Percentiles rank a stretch among this genome's conserved stretches.
Evolutionary conservation across 2,113 vertebrate genomes (phyloP).

Genomic region (Cyprinus carpio): DNA sequence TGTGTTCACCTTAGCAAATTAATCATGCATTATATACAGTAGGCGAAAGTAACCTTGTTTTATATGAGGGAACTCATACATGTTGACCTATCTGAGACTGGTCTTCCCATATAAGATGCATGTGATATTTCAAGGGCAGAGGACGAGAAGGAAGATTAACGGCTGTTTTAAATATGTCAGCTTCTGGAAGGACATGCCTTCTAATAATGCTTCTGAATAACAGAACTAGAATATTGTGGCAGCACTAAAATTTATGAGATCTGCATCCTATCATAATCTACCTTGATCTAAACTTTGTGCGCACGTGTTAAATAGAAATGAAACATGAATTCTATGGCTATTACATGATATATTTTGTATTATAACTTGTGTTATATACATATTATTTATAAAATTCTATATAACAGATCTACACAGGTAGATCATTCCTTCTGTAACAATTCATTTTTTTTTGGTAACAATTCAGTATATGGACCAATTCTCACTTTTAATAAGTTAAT

Average conservation of each 20-base stretch:
- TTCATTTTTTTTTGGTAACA: too few relatives aligned
- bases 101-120: neutral
- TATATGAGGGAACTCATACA: neutral
- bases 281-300: neutral
- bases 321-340: too few relatives aligned
- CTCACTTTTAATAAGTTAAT: too few relatives aligned
- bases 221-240: neutral
- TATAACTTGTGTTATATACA: neutral
- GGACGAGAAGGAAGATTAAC: constrained; percentile 37
- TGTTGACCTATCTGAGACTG: neutral
- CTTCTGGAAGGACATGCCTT: constrained; percentile 5
- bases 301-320: too few relatives aligned
- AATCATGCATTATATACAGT: neutral
- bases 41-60: constrained; percentile 9
- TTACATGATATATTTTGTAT: too few relatives aligned
- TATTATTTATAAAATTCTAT: too few relatives aligned
- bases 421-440: too few relatives aligned
- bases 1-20: neutral
- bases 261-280: neutral
- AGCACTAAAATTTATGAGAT: neutral
- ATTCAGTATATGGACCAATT: too few relatives aligned
- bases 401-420: too few relatives aligned
- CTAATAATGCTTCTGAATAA: neutral
- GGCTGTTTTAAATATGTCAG: constrained; percentile 34
- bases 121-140: constrained; percentile 26